Base-by-base conservation (phyloP, 1,140 invertebrate species). In the Psix sp. region DNA sequence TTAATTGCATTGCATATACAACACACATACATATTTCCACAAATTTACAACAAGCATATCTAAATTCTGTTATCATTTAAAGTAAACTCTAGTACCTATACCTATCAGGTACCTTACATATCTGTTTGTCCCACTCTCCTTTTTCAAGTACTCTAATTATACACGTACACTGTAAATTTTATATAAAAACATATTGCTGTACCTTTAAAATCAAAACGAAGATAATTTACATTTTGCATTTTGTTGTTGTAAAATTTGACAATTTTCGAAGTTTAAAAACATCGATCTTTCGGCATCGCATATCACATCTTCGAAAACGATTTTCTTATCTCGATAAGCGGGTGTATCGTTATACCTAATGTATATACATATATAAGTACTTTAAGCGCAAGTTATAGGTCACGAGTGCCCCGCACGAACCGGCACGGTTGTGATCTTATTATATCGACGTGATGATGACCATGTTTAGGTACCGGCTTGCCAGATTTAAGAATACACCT, bases 401-500 rank as follows among this genome's bases (percentile, higher is more conserved):
- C 79, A 80, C 43, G 75, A 80, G 75, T 49, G 70, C 65, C 74
- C 56, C 60, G 57, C 66, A 66, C 62, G 62, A 73, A 59, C 51
- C 67, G 52, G 56, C 75, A 77, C 77, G 81, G 71, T 78, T 68
- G 76, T 81, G 81, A 81, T 80, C 80, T 80, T 80, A 80, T 82
- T 81, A 82, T 80, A 82, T 48, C 67, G 45, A 70, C 56, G 63
- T 76, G 79, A 80, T 82, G 81, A 82, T 82, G 77, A 82, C 80
- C 80, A 77, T 82, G 74, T 82, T 82, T 82, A 82, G 81, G 76
- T 79, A 77, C 79, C 78, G 80, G 72, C 80, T 83, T 83, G 77
- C 79, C 78, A 79, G 81, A 82, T 83, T 83, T 83, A 83, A 83
- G 81, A 80, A 83, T 83, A 83, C 62, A 79, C 75, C 67, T 33